phyloP scores from a whole-genome alignment of 2,113 vertebrate species.

The Boulengeromyrus knoepffleri region DNA sequence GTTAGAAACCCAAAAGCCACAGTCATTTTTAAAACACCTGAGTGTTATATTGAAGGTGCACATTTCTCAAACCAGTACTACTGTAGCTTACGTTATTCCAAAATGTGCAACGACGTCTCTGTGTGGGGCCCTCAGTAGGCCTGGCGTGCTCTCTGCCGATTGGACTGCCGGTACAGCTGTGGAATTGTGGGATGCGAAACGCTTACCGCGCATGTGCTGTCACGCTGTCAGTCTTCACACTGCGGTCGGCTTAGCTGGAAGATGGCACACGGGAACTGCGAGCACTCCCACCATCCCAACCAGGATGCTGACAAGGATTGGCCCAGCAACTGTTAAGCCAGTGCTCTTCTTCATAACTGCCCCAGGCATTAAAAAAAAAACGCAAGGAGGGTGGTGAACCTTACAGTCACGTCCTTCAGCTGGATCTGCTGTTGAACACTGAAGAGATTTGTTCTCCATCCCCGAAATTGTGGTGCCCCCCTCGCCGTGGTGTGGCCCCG shows the following conservation, averaged over 20 bases:
- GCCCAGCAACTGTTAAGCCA: background rate
- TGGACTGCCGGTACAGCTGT: background rate
- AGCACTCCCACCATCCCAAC: background rate
- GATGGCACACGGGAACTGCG: background rate
- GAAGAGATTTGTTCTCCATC: background rate
- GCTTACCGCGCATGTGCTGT: background rate
- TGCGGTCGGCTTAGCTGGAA: background rate
- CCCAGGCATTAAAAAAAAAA: background rate
- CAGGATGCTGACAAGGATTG: background rate
- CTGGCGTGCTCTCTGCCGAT: background rate
- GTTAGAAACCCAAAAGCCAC: background rate
- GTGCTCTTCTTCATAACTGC: background rate
- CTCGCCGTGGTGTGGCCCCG: background rate
- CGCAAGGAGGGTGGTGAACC: background rate
- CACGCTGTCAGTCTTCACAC: background rate
- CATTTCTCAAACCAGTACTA: background rate
- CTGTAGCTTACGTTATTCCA: background rate
- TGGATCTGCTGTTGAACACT: background rate
- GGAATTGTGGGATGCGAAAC: background rate
- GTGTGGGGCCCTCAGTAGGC: background rate
- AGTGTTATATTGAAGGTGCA: background rate
- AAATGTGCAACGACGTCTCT: background rate
- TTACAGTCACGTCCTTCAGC: background rate
- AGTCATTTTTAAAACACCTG: background rate
- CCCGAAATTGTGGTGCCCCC: background rate